Base-by-base conservation (phyloP, 2,797 vertebrate species). In the Megaceryle alcyon region DNA sequence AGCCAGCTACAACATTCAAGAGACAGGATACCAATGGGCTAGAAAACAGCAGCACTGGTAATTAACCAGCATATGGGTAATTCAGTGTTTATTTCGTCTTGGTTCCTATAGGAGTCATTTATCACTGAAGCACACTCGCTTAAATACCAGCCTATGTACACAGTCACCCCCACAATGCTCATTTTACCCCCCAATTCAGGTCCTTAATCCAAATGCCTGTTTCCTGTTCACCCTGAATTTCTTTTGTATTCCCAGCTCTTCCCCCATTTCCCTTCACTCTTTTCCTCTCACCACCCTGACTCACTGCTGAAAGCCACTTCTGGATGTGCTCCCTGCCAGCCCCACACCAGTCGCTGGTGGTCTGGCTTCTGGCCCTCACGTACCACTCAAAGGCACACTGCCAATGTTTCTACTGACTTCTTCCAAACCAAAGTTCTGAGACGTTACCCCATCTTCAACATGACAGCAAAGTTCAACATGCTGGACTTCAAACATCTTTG, bases 311-410 rank as follows among this genome's bases (percentile, higher is more conserved):
- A 54, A 71, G 44, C 72, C 13, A 2, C 33, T 14, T 12, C 88
- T 29, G 59, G 25, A 49, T 68, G 54, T 26, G 64, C 33, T 83
- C 68, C 73, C 31, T 19, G 33, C 46, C 81, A 43, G 53, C 12
- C 37, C 39, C 61, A 18, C 0, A 0, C 53, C 63, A 51, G 13
- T 7, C 6, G 1, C 57, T 0, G 0, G 15, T 53, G 0, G 0
- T 6, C 57, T 76, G 77, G 46, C 21, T 71, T 43, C 33, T 2
- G 5, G 54, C 49, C 68, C 59, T 54, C 5, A 12, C 1, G 1
- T 76, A 71, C n/a, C 25, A 5, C 49, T 44, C 61, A 25, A 12
- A 73, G 23, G 29, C 49, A 31, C 23, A 39, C 80, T 51, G 56
- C 46, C 86, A 90, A 9, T 1, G 16, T 22, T 78, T 63, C 56